Evolutionary conservation across 2,797 vertebrate genomes (phyloP).

Genomic region (Denticeps clupeoides): DNA sequence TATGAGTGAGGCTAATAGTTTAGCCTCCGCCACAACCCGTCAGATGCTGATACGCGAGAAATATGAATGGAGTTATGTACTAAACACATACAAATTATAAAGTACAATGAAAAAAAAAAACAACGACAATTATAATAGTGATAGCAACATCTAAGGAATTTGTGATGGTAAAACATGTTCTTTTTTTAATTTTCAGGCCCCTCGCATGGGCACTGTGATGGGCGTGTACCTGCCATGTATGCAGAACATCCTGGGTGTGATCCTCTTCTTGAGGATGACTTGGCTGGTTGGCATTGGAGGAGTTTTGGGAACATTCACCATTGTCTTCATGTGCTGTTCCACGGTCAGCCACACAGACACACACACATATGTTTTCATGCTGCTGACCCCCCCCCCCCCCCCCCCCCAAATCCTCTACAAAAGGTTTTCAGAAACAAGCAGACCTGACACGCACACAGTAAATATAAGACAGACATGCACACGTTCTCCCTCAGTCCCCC

Average conservation of each 20-base stretch:
- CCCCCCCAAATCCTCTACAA: background rate
- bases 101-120: no score
- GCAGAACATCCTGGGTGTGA: slow-evolving; percentile 97
- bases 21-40: no score
- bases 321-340: slow-evolving; percentile 96
- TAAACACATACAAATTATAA: no score
- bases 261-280: slow-evolving; percentile 93
- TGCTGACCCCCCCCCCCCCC: background rate
- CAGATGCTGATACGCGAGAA: no score
- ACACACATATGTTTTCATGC: background rate
- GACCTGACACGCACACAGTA: background rate
- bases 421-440: background rate
- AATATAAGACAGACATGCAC: slow-evolving; percentile 6
- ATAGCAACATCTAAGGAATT: no score
- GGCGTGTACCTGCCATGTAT: slow-evolving; percentile 95
- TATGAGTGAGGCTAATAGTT: no score
- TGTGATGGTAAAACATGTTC: slow-evolving; percentile 8
- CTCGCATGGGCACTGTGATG: slow-evolving; percentile 93
- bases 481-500: background rate
- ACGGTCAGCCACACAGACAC: slow-evolving; percentile 64
- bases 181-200: slow-evolving; percentile 61
- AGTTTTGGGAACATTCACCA: slow-evolving; percentile 86
- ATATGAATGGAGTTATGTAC: no score
- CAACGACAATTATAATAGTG: no score
- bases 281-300: slow-evolving; percentile 94